phyloP scores from a whole-genome alignment of 2,113 vertebrate species.

The Eurystomus gularis region DNA sequence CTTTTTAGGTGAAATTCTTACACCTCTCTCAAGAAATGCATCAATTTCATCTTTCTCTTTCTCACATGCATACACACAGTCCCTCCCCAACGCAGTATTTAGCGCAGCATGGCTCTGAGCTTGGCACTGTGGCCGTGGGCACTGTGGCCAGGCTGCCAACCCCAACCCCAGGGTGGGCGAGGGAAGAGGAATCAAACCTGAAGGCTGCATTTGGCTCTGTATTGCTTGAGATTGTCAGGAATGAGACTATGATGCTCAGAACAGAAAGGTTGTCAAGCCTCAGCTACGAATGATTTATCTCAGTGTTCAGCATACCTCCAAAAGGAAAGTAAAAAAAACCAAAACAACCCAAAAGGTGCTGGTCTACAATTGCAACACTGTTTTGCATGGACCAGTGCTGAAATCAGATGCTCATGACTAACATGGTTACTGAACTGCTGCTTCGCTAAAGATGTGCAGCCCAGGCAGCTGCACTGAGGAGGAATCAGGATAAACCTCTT shows the following conservation, averaged over 20 bases:
- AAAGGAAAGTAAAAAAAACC: neutral
- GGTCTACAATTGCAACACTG: neutral
- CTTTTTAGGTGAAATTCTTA: constrained; percentile 82
- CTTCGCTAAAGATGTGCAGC: neutral
- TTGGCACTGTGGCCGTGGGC: constrained; percentile 52
- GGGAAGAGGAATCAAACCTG: constrained; percentile 13
- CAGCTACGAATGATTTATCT: neutral
- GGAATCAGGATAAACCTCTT: neutral
- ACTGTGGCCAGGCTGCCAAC: constrained; percentile 14
- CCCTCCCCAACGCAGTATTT: constrained; percentile 41
- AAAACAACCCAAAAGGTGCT: neutral
- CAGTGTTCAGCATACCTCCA: neutral
- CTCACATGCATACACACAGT: constrained; percentile 27
- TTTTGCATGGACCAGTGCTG: neutral
- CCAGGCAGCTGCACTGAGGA: neutral
- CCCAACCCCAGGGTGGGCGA: constrained; percentile 35
- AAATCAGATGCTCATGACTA: neutral
- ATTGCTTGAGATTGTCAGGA: constrained; percentile 74
- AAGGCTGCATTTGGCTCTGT: constrained; percentile 59
- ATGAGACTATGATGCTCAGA: constrained; percentile 15
- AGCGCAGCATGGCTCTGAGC: constrained; percentile 33
- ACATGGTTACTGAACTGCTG: neutral
- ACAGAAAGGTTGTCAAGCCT: constrained; percentile 43
- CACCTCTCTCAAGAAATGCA: constrained; percentile 84
- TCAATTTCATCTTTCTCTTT: constrained; percentile 69